Percentiles rank a stretch among this genome's conserved stretches.
Evolutionary conservation across 2,113 vertebrate genomes (phyloP).

Genomic region (Prinia subflava): DNA sequence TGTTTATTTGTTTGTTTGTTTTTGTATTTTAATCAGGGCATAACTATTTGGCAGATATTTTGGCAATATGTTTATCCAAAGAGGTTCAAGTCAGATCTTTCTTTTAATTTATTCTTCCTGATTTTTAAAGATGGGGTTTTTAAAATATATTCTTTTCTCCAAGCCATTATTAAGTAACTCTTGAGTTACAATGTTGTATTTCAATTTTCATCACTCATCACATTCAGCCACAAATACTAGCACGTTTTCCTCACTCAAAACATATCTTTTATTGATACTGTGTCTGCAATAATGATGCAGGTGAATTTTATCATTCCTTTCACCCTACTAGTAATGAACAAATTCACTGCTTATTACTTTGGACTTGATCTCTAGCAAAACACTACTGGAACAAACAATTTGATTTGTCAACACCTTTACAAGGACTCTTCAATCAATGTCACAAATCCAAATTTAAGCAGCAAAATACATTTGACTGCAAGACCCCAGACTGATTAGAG

Average conservation of each 20-base stretch:
- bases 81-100: not conserved
- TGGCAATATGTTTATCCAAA: not conserved
- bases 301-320: slow-evolving; percentile 87
- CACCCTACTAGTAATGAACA: slow-evolving; percentile 95
- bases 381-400: slow-evolving; percentile 99
- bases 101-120: not conserved
- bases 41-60: not conserved
- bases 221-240: slow-evolving; percentile 30
- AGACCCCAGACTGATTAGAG: slow-evolving; percentile 99
- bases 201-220: not conserved
- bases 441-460: slow-evolving; percentile 99
- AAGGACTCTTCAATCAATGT: slow-evolving; percentile 99
- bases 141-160: not conserved
- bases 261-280: slow-evolving; percentile 69
- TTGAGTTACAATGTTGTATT: not conserved
- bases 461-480: slow-evolving; percentile 99
- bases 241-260: slow-evolving; percentile 68
- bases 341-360: slow-evolving; percentile 99
- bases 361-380: slow-evolving; percentile 99
- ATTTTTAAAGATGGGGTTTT: not conserved
- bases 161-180: slow-evolving; percentile 32
- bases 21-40: too few species aligned
- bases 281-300: slow-evolving; percentile 78
- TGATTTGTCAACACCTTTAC: slow-evolving; percentile 99
- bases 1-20: too few species aligned